Conservation (phyloP, 2,113 vertebrate genomes). For the Apteryx owenii region DNA sequence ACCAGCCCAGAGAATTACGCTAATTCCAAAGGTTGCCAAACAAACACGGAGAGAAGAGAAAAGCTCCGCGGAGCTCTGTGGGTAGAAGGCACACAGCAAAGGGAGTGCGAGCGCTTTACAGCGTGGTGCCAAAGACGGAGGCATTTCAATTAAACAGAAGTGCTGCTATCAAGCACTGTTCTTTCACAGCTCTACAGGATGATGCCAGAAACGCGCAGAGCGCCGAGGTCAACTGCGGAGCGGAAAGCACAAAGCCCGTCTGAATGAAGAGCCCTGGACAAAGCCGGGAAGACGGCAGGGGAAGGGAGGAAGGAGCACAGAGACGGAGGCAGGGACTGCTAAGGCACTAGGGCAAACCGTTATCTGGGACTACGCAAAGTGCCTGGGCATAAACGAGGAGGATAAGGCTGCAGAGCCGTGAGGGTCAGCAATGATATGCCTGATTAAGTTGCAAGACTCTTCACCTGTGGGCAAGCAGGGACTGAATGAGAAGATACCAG, state of each 20-base stretch:
- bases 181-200: background rate
- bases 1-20: background rate
- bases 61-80: background rate
- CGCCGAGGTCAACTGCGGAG: no score
- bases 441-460: no score
- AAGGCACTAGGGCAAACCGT: background rate
- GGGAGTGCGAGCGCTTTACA: background rate
- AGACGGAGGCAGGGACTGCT: background rate
- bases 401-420: background rate
- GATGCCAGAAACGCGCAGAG: background rate
- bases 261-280: background rate
- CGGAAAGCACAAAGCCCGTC: background rate
- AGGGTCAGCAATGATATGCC: background rate
- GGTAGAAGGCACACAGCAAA: background rate
- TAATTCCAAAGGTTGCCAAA: background rate
- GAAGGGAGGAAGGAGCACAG: background rate
- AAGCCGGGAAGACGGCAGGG: background rate
- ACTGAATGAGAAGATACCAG: background rate
- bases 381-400: background rate
- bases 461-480: background rate
- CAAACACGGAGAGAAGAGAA: background rate
- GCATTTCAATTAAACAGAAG: background rate
- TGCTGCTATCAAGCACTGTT: background rate
- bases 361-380: background rate
- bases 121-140: background rate